Conservation (phyloP, 2,888 invertebrate species). For the Rhagonycha fulva region DNA sequence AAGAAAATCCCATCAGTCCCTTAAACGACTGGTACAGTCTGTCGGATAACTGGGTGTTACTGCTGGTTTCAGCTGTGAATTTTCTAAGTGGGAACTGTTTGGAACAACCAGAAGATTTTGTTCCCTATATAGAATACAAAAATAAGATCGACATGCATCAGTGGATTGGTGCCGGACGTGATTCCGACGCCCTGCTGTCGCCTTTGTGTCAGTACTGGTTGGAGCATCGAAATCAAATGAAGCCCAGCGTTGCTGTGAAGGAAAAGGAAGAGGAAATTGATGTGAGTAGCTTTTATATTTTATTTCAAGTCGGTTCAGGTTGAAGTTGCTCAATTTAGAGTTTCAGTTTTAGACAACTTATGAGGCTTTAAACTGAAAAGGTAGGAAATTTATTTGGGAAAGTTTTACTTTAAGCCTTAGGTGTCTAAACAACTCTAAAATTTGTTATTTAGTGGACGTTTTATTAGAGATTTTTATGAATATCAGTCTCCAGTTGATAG, state of each 20-base stretch:
- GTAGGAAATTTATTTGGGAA: no score
- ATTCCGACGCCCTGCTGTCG: constrained; percentile 78
- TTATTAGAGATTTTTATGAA: no score
- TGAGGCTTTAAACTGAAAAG: no score
- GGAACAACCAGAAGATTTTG: constrained; percentile 84
- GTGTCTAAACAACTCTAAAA: no score
- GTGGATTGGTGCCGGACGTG: constrained; percentile 94
- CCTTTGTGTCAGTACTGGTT: constrained; percentile 82
- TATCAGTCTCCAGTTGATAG: no score
- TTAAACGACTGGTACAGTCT: constrained; percentile 79
- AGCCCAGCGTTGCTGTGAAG: constrained; percentile 41
- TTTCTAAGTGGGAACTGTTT: constrained; percentile 83
- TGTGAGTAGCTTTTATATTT: constrained; percentile 32
- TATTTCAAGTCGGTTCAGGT: not conserved
- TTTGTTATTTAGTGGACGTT: no score
- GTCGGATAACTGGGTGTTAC: constrained; percentile 73
- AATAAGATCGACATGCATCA: constrained; percentile 73
- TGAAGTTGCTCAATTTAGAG: no score
- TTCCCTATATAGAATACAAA: constrained; percentile 87
- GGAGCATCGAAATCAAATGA: constrained; percentile 60
- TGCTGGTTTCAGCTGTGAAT: constrained; percentile 77
- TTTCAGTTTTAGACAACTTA: no score
- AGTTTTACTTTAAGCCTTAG: no score
- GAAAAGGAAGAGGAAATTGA: constrained; percentile 53
- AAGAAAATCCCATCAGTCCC: constrained; percentile 79